A percentile compares a stretch with the other conserved stretches of the same genome.
Evolutionary conservation across 2,113 vertebrate genomes (phyloP).

Genomic region (Campylomormyrus tamandua): DNA sequence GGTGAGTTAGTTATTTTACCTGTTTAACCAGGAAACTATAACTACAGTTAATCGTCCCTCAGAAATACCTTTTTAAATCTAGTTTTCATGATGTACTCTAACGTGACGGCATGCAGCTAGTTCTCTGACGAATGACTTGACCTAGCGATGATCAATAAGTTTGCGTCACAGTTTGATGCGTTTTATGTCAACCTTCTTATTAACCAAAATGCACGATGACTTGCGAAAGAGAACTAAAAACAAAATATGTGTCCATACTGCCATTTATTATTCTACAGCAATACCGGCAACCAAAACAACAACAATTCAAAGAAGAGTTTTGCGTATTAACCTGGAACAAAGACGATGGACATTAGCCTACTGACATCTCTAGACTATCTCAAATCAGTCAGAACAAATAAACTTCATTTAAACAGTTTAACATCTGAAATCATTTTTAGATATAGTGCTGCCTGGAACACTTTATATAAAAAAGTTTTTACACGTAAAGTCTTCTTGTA

Average conservation of each 20-base stretch:
- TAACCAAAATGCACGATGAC: not conserved
- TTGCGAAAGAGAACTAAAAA: not conserved
- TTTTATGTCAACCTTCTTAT: not conserved
- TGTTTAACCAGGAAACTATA: not conserved
- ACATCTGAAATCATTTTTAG: not conserved
- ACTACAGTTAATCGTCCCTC: not conserved
- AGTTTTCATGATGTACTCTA: constrained; percentile 5
- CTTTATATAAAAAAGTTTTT: not conserved
- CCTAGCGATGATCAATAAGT: constrained; percentile 18
- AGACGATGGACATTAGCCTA: not conserved
- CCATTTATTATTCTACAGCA: not conserved
- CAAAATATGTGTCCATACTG: not conserved
- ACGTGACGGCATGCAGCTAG: constrained; percentile 22
- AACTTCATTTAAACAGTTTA: not conserved
- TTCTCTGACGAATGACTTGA: not conserved
- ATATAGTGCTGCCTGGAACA: not conserved
- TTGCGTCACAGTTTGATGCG: constrained; percentile 4
- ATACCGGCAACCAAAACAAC: not conserved
- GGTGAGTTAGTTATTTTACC: constrained; percentile 24
- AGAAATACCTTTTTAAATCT: not conserved
- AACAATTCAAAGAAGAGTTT: constrained; percentile 8
- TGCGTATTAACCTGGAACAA: not conserved
- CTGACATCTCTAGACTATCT: not conserved
- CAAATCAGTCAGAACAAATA: not conserved
- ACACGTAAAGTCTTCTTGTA: no score